These are phyloP conservation scores for Deilephila elpenor DNA, from an alignment of 2,888 invertebrate genomes.

Conservation along the genomic window DNA sequence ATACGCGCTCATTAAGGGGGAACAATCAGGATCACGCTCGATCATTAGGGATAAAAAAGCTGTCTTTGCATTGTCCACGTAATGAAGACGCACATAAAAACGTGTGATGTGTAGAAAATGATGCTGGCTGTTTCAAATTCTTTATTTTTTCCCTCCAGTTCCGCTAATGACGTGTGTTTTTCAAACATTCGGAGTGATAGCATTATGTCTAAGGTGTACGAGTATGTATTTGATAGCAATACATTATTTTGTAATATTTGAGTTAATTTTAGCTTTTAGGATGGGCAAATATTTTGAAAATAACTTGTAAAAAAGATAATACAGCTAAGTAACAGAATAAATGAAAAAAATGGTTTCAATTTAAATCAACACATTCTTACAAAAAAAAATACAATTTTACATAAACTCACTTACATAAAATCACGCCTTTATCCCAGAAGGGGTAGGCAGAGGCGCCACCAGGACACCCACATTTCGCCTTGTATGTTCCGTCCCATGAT, in stretches of 20 bases:
- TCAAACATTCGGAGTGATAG: neutral
- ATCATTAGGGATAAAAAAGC: slow-evolving; percentile 29
- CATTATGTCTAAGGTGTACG: neutral
- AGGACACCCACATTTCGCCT: too few relatives aligned
- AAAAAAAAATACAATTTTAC: too few relatives aligned
- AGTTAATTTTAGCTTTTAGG: too few relatives aligned
- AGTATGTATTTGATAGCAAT: neutral
- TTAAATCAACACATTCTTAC: too few relatives aligned
- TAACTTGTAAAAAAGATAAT: too few relatives aligned
- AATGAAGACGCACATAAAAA: slow-evolving; percentile 17
- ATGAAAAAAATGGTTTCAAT: too few relatives aligned
- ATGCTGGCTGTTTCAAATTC: neutral
- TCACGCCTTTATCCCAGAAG: too few relatives aligned
- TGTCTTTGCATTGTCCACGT: slow-evolving; percentile 28
- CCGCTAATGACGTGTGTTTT: slow-evolving; percentile 19
- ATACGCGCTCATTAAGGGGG: slow-evolving; percentile 39
- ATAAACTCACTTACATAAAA: too few relatives aligned
- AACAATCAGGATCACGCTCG: slow-evolving; percentile 34
- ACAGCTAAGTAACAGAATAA: too few relatives aligned
- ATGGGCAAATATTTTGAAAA: too few relatives aligned
- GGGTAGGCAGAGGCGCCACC: too few relatives aligned
- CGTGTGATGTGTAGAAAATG: neutral
- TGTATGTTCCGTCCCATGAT: too few relatives aligned
- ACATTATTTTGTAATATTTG: neutral
- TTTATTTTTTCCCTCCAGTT: neutral